phyloP scores from a whole-genome alignment of 2,797 vertebrate genomes.

The Melanotaenia trifasciata region DNA sequence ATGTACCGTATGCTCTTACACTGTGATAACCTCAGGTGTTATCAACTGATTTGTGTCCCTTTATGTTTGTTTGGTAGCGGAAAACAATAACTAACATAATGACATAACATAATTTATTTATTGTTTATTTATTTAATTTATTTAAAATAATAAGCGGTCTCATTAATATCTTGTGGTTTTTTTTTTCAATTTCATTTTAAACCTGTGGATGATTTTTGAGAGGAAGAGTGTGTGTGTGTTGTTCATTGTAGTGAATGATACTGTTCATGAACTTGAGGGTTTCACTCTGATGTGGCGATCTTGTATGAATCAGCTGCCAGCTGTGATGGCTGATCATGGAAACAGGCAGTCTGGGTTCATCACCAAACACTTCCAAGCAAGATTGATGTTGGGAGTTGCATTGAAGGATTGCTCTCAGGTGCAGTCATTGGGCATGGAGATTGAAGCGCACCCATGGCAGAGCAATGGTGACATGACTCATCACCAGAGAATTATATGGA shows the following conservation, averaged over 20 bases:
- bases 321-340: conserved; percentile 77
- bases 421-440: conserved; percentile 73
- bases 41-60: not conserved
- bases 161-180: not conserved
- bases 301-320: conserved; percentile 75
- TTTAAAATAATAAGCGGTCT: not conserved
- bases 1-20: no score
- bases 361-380: conserved; percentile 63
- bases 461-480: conserved; percentile 72
- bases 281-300: conserved; percentile 46
- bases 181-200: conserved; percentile 5
- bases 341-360: conserved; percentile 70
- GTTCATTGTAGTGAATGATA: conserved; percentile 17
- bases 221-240: not conserved
- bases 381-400: conserved; percentile 68
- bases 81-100: not conserved
- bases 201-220: conserved; percentile 10
- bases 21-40: not conserved
- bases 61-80: not conserved
- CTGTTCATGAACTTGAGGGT: conserved; percentile 35
- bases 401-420: conserved; percentile 74
- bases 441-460: conserved; percentile 70
- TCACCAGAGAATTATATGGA: conserved; percentile 64
- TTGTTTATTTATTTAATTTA: not conserved
- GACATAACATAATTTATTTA: not conserved